These are phyloP conservation scores for Callyntrura sp. DNA, from an alignment of 2,888 invertebrate species.

Conservation along the genomic window DNA sequence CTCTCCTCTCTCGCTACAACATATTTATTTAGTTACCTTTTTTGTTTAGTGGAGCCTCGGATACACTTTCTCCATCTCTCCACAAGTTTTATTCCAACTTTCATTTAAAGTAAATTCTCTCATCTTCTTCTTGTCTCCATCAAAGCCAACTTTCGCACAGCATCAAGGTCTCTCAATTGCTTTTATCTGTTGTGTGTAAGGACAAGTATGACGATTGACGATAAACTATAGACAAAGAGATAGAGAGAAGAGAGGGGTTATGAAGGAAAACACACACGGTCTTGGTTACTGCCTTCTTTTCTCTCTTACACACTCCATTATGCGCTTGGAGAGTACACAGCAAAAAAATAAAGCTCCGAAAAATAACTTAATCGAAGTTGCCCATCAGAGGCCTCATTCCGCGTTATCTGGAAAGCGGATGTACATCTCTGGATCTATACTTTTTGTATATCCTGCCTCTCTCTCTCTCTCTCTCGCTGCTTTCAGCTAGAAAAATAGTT, in stretches of 20 bases:
- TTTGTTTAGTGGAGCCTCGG: background rate
- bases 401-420: background rate
- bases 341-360: background rate
- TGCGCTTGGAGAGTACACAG: background rate
- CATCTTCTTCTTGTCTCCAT: background rate
- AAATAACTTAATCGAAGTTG: background rate
- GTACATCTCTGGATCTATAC: background rate
- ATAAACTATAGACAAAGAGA: too few species aligned
- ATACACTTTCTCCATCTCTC: background rate
- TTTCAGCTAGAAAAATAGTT: background rate
- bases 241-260: too few species aligned
- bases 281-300: background rate
- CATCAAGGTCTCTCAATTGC: too few species aligned
- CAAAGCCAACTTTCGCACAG: too few species aligned
- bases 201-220: background rate
- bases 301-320: background rate
- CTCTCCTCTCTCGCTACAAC: background rate
- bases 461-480: slow-evolving; percentile 12
- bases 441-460: slow-evolving; percentile 17
- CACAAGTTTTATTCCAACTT: background rate
- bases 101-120: background rate
- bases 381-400: too few species aligned
- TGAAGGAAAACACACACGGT: background rate
- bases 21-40: slow-evolving; percentile 11
- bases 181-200: background rate